A percentile compares a stretch with the other conserved stretches of the same genome.
These are phyloP conservation scores for Xenus cinereus DNA, from an alignment of 2,113 vertebrate species.

Conservation along the genomic window DNA sequence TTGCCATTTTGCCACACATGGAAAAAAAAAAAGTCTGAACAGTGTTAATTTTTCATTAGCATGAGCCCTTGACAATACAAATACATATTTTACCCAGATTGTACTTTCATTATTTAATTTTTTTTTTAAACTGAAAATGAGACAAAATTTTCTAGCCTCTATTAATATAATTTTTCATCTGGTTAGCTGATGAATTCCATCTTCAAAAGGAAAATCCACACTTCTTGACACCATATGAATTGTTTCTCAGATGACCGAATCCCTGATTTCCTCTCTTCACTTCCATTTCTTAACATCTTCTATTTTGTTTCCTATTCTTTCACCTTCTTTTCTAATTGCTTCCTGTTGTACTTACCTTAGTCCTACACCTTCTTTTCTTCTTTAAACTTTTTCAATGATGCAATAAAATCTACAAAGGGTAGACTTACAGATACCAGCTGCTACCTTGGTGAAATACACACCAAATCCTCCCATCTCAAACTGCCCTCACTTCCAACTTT, in stretches of 20 bases:
- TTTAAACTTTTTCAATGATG: not conserved
- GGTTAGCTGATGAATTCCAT: conserved; percentile 18
- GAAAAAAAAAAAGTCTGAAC: not conserved
- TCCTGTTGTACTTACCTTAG: not conserved
- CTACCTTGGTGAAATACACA: not conserved
- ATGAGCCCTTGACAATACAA: not conserved
- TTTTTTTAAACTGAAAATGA: not conserved
- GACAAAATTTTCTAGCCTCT: not conserved
- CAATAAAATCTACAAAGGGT: not conserved
- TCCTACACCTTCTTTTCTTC: not conserved
- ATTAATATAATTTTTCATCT: conserved; percentile 21
- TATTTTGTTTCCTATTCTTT: not conserved
- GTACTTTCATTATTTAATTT: not conserved
- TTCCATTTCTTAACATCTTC: not conserved
- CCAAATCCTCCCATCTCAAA: not conserved
- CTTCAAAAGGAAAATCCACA: conserved; percentile 34
- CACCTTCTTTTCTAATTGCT: not conserved
- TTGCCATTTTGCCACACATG: not conserved
- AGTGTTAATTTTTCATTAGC: not conserved
- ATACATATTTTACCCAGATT: not conserved
- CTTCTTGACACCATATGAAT: conserved; percentile 46
- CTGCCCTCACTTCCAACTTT: not conserved
- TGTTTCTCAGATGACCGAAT: not conserved
- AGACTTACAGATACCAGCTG: not conserved
- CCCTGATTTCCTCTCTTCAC: not conserved